Conservation (phyloP, 1,140 invertebrate species). For the Drosophila mauritiana region DNA sequence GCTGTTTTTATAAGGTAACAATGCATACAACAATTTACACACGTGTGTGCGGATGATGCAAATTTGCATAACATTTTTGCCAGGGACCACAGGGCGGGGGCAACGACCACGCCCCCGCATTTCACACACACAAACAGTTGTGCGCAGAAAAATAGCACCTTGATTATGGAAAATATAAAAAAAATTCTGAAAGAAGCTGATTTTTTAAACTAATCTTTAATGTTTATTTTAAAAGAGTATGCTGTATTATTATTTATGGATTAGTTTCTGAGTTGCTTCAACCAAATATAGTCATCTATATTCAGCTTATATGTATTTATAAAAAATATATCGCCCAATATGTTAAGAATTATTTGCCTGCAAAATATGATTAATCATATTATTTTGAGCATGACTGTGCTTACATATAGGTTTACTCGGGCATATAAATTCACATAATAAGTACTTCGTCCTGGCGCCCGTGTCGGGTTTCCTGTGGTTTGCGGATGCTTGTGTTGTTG, state of each 20-base stretch:
- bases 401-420: constrained; percentile 48
- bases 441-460: constrained; percentile 51
- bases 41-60: constrained; percentile 73
- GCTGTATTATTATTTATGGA: fast-evolving
- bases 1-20: constrained; percentile 82
- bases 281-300: too few species aligned
- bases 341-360: too few species aligned
- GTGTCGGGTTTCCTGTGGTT: constrained; percentile 55
- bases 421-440: constrained; percentile 81
- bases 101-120: constrained; percentile 18
- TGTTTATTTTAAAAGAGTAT: too few species aligned
- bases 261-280: too few species aligned
- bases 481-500: constrained; percentile 51
- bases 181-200: background rate
- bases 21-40: constrained; percentile 82
- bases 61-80: constrained; percentile 80
- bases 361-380: too few species aligned
- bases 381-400: background rate
- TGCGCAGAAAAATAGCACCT: background rate
- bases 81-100: constrained; percentile 26
- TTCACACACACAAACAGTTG: constrained; percentile 11
- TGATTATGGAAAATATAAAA: background rate
- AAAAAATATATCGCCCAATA: too few species aligned
- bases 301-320: too few species aligned
- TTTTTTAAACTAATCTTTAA: too few species aligned